Evolutionary conservation across 2,113 vertebrate genomes (phyloP).

Genomic region (Silurus glanis): DNA sequence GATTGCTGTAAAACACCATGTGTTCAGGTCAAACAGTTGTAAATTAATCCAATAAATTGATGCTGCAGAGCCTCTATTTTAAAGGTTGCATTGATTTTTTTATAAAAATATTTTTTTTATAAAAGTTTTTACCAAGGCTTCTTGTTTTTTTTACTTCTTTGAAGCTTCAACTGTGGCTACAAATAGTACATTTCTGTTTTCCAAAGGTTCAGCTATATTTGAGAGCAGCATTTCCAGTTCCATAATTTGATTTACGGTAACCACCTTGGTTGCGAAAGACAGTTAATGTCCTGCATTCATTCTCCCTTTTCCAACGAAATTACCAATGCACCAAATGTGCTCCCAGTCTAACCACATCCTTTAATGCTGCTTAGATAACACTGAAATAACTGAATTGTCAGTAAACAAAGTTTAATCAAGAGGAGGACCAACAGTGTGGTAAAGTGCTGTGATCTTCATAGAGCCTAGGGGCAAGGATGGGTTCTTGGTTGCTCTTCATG

Average conservation of each 20-base stretch:
- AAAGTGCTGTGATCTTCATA: background rate
- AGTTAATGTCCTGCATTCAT: conserved; percentile 8
- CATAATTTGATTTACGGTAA: background rate
- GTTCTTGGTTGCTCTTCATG: background rate
- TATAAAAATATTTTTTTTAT: conserved; percentile 22
- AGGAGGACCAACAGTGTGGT: conserved; percentile 15
- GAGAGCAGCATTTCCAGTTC: conserved; percentile 46
- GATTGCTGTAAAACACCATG: conserved; percentile 25
- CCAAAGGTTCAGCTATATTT: conserved; percentile 45
- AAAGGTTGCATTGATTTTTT: conserved; percentile 30
- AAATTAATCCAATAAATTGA: conserved; percentile 34
- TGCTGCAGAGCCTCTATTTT: conserved; percentile 17
- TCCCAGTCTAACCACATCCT: conserved; percentile 21
- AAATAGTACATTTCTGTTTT: conserved; percentile 40
- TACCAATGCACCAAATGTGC: background rate
- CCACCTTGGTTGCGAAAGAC: background rate
- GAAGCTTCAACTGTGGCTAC: conserved; percentile 34
- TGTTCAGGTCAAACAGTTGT: conserved; percentile 32
- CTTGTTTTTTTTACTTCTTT: conserved; percentile 26
- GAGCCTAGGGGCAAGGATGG: background rate
- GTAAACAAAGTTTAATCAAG: conserved; percentile 28
- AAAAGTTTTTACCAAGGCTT: background rate
- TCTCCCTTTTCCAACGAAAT: background rate
- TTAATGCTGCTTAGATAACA: conserved; percentile 3
- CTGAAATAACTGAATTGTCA: background rate